Percentiles rank a stretch among this genome's conserved stretches.
phyloP scores from a whole-genome alignment of 2,797 vertebrate genomes.

The Coendou prehensilis region DNA sequence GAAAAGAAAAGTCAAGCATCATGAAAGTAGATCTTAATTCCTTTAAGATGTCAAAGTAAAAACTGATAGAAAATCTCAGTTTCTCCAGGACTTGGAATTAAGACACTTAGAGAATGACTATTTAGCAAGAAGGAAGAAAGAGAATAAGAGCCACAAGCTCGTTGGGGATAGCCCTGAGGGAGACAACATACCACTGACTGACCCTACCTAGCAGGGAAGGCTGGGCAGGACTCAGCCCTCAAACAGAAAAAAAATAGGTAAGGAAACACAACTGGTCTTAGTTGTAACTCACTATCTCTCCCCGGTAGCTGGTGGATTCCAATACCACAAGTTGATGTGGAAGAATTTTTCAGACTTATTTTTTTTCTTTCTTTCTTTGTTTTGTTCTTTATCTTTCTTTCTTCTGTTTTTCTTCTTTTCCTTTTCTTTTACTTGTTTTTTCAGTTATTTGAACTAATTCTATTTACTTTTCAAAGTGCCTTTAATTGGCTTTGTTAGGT shows the following conservation, averaged over 20 bases:
- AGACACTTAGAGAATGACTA: neutral
- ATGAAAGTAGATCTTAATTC: slow-evolving; percentile 21
- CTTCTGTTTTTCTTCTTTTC: neutral
- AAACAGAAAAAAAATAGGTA: neutral
- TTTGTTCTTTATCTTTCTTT: neutral
- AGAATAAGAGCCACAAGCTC: neutral
- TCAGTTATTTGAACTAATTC: neutral
- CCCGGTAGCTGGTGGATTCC: neutral
- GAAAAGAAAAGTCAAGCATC: neutral
- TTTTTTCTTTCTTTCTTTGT: neutral
- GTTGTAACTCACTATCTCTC: neutral
- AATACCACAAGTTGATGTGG: neutral
- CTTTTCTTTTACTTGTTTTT: neutral
- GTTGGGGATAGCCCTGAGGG: neutral
- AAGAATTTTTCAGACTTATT: neutral
- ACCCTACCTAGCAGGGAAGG: neutral
- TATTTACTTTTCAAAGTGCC: neutral
- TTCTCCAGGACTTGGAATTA: neutral
- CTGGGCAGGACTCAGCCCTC: neutral
- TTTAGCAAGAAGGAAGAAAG: neutral
- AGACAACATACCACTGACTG: neutral
- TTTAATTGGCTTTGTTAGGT: neutral
- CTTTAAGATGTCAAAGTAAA: neutral
- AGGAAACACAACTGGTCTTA: neutral
- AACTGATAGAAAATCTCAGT: neutral